Conservation (phyloP, 2,888 invertebrate species). For the Pyrgus malvae region DNA sequence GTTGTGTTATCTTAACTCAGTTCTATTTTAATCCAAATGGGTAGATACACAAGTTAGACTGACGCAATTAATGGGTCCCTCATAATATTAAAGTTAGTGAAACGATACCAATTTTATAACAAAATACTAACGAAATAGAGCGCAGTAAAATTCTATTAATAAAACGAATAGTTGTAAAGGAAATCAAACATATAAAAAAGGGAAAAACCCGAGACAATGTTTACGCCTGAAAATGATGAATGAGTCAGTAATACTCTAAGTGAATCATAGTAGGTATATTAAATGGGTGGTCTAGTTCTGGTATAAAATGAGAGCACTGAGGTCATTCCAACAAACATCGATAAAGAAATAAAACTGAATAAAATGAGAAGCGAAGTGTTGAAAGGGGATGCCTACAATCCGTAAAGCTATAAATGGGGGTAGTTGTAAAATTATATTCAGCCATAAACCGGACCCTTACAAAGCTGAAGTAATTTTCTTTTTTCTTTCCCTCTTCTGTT, state of each 20-base stretch:
- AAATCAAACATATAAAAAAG: no score
- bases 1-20: slow-evolving; percentile 12
- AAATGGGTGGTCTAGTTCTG: no score
- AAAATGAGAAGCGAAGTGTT: slow-evolving; percentile 17
- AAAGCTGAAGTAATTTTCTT: slow-evolving; percentile 27
- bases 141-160: no score
- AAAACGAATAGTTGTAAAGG: no score
- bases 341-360: slow-evolving; percentile 12
- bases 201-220: no score
- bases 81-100: not conserved
- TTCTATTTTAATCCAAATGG: not conserved
- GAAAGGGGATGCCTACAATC: slow-evolving; percentile 12
- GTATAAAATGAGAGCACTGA: no score
- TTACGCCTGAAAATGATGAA: no score
- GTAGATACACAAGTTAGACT: not conserved
- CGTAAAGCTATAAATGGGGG: slow-evolving; percentile 20
- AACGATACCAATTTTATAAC: not conserved
- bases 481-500: slow-evolving; percentile 42
- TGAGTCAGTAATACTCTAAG: no score
- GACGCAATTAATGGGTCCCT: not conserved
- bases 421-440: slow-evolving; percentile 29
- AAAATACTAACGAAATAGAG: no score
- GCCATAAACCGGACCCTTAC: slow-evolving; percentile 28
- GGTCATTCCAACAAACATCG: not conserved
- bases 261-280: no score